Evolutionary conservation across 2,113 vertebrate genomes (phyloP).

Genomic region (Donacobius atricapilla): DNA sequence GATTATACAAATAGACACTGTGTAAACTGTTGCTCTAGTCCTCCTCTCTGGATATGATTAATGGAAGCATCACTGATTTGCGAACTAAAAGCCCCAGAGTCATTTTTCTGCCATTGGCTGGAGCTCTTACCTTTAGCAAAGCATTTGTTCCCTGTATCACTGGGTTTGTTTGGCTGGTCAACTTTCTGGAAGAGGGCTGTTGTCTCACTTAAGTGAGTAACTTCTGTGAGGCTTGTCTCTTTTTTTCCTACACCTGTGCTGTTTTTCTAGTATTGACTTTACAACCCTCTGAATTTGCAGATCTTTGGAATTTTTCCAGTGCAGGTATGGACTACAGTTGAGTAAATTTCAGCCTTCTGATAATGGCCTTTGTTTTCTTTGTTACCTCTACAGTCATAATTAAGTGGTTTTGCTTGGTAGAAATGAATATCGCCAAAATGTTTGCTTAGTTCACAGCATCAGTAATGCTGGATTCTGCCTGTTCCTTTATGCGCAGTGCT

Average conservation of each 20-base stretch:
- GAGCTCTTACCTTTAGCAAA: not conserved
- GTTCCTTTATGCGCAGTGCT: not conserved
- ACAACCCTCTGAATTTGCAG: not conserved
- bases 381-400: slow-evolving; percentile 29
- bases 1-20: not conserved
- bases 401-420: not conserved
- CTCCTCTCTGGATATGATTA: not conserved
- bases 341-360: slow-evolving; percentile 32
- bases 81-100: not conserved
- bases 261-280: not conserved
- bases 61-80: not conserved
- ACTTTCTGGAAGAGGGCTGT: not conserved
- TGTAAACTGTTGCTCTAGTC: not conserved
- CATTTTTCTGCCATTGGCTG: not conserved
- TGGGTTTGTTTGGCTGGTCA: not conserved
- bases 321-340: slow-evolving; percentile 11
- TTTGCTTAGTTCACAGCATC: not conserved
- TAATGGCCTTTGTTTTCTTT: not conserved
- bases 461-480: not conserved
- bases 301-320: not conserved
- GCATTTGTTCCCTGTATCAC: not conserved
- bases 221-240: not conserved
- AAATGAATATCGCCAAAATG: not conserved
- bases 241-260: not conserved
- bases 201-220: not conserved